phyloP scores from a whole-genome alignment of 2,888 invertebrate genomes.

The Sinopyrophorus schimmeli region DNA sequence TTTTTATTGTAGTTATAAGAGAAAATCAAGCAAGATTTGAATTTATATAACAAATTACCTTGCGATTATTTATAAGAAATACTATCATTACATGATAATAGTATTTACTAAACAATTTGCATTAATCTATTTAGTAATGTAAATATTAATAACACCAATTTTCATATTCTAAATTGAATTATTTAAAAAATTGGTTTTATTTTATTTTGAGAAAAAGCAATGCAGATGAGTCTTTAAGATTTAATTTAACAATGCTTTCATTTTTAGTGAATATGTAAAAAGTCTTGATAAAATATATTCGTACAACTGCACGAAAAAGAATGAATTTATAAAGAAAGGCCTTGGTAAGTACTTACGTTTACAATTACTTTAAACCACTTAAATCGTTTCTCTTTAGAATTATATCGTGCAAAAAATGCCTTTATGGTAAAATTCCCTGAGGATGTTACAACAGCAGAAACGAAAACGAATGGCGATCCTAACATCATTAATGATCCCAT shows the following conservation, averaged over 20 bases:
- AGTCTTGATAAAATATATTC: conserved; percentile 72
- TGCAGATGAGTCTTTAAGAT: too few species aligned
- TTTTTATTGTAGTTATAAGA: too few species aligned
- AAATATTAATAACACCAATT: too few species aligned
- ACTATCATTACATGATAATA: too few species aligned
- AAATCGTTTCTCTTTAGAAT: conserved; percentile 11
- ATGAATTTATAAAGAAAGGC: conserved; percentile 81
- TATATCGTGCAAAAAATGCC: conserved; percentile 61
- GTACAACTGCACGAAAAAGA: conserved; percentile 76
- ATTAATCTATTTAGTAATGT: too few species aligned
- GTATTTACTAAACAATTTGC: too few species aligned
- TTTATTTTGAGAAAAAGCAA: too few species aligned
- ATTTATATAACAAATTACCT: too few species aligned
- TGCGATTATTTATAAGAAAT: too few species aligned
- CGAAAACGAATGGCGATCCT: conserved; percentile 69
- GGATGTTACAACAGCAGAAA: conserved; percentile 76
- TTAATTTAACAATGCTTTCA: conserved; percentile 34
- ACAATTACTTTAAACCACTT: background rate
- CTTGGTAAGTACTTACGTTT: conserved; percentile 65
- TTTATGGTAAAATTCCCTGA: conserved; percentile 80
- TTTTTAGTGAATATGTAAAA: conserved; percentile 79
- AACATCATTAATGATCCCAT: conserved; percentile 68
- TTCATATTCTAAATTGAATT: too few species aligned
- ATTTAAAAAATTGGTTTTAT: too few species aligned
- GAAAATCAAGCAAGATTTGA: too few species aligned